Percentiles rank a stretch among this genome's conserved stretches.
Evolutionary conservation across 1,140 invertebrate genomes (phyloP).

Genomic region (Palaemon carinicauda): DNA sequence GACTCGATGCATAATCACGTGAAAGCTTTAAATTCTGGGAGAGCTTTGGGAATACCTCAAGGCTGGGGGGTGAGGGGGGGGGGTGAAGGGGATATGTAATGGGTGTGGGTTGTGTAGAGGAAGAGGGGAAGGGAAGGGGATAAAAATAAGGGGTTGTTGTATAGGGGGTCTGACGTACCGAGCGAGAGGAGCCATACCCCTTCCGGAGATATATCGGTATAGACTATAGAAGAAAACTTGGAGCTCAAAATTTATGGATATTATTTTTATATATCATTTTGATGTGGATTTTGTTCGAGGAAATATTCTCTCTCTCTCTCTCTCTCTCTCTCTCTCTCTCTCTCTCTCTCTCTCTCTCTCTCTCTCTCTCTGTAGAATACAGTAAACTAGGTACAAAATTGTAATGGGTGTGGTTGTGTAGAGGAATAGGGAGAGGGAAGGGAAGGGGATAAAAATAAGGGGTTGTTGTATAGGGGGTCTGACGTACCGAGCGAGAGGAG

Average conservation of each 20-base stretch:
- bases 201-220: no score
- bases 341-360: no score
- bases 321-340: no score
- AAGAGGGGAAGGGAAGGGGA: neutral
- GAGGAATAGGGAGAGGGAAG: neutral
- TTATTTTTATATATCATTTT: no score
- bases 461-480: neutral
- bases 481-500: neutral
- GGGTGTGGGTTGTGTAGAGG: neutral
- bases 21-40: neutral
- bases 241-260: no score
- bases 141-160: neutral
- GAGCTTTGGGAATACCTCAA: neutral
- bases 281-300: no score
- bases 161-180: neutral
- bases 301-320: no score
- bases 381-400: no score
- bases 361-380: no score
- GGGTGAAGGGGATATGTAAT: neutral
- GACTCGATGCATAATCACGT: neutral
- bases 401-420: neutral
- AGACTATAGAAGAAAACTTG: no score
- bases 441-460: neutral
- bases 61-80: neutral
- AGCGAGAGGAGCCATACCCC: neutral